Conservation (phyloP, 2,888 invertebrate genomes). For the Dyspetes luteomarginatus region DNA sequence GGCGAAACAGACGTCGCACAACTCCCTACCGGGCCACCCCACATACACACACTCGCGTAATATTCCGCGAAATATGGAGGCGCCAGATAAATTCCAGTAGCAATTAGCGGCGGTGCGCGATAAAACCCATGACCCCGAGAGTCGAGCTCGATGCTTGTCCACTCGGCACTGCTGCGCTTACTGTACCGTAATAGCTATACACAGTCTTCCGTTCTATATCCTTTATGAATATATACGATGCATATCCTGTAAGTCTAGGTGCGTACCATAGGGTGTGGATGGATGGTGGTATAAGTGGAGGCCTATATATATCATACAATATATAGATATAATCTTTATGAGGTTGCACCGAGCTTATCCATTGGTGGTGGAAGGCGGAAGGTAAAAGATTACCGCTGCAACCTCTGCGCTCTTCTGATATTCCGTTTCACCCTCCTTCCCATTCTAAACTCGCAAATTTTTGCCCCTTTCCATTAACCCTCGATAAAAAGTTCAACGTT, state of each 20-base stretch:
- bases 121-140: conserved; percentile 75
- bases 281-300: neutral
- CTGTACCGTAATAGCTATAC: conserved; percentile 7
- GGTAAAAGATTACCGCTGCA: conserved; percentile 41
- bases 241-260: neutral
- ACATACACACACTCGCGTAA: conserved; percentile 52
- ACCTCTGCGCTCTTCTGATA: conserved; percentile 41
- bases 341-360: conserved; percentile 46
- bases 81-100: conserved; percentile 72
- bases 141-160: conserved; percentile 56
- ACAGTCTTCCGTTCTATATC: neutral
- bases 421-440: too few species aligned
- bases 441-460: conserved; percentile 32
- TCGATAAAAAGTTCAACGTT: conserved; percentile 39
- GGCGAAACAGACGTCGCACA: conserved; percentile 53
- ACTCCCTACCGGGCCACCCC: conserved; percentile 24
- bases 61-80: conserved; percentile 70
- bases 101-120: conserved; percentile 75
- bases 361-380: conserved; percentile 33
- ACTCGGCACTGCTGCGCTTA: conserved; percentile 19
- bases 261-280: neutral
- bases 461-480: conserved; percentile 49
- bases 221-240: neutral
- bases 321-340: conserved; percentile 56
- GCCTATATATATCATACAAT: conserved; percentile 8